These are phyloP conservation scores for Aphidoletes aphidimyza DNA, from an alignment of 2,888 invertebrate species.

Conservation along the genomic window DNA sequence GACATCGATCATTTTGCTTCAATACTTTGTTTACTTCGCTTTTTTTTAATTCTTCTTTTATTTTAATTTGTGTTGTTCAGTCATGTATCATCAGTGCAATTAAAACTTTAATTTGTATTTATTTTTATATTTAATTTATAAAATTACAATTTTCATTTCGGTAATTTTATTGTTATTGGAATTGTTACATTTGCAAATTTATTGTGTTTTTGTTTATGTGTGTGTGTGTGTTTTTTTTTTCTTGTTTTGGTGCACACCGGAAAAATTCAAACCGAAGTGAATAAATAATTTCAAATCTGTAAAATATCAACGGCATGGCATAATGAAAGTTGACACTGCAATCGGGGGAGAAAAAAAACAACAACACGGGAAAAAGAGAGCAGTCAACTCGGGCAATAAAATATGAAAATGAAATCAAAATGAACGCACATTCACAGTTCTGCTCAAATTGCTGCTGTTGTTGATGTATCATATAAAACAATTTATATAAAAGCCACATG, in stretches of 20 bases:
- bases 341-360: background rate
- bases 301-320: background rate
- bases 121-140: slow-evolving; percentile 49
- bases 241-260: background rate
- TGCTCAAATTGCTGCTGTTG: background rate
- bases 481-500: slow-evolving; percentile 44
- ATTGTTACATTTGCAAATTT: background rate
- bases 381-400: slow-evolving; percentile 19
- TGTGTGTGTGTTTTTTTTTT: background rate
- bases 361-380: background rate
- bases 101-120: slow-evolving; percentile 42
- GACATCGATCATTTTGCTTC: slow-evolving; percentile 19
- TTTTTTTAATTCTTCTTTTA: background rate
- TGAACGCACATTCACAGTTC: background rate
- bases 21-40: background rate
- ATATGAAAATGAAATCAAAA: slow-evolving; percentile 41
- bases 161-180: slow-evolving; percentile 32
- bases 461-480: background rate
- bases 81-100: slow-evolving; percentile 44
- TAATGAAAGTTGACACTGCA: background rate
- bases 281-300: slow-evolving; percentile 21
- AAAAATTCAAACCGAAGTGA: background rate
- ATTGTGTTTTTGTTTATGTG: background rate
- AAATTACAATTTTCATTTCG: slow-evolving; percentile 41
- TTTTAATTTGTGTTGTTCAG: slow-evolving; percentile 17